Base-by-base conservation (phyloP, 2,888 invertebrate genomes). In the Dolichopus griseipennis region DNA sequence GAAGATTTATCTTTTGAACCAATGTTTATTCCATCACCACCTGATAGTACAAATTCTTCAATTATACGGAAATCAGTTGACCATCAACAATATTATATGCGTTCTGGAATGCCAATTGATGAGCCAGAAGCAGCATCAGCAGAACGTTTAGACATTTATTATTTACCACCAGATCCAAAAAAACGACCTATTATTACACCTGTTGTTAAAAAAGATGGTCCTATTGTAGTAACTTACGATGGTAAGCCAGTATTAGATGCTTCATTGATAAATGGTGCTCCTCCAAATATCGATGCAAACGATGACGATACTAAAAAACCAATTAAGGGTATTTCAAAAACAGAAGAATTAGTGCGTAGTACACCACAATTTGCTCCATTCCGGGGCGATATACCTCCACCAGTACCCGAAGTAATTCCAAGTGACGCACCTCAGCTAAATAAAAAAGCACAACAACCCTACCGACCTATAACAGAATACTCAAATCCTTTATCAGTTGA, bases 21-120 rank as follows among this genome's bases (percentile, higher is more conserved):
- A 0, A 89, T 92, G 83, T 92, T 92, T 73, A 87, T 92, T 73
- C 90, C 92, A 1, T 91, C 92, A 0, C 91, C 91, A 0, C 85
- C 86, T 15, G 90, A 90, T 73, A 87, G 87, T 74, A 86, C 70
- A 79, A 86, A 81, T 72, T 74, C 76, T 6, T 74, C 77, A 15
- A 73, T 75, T 33, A 65, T 74, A 15, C 65, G 68, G 6, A 52
- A 21, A 61, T 52, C 37, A 65, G 68, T 68, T 72, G 76, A 76
- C 71, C 76, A 81, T 73, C 70, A 78, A 34, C 78, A 83, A 72
- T 75, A 81, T 37, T 20, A 20, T 62, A 66, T 62, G 64, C 52
- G 20, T 20, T 61, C 62, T 41, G 61, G 69, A 66, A 27, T 12
- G 7, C n/a, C 68, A 71, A 20, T 73, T 69, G 67, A 75, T 74